Evolutionary conservation across 2,113 vertebrate species (phyloP), one percentile per base, ranked within the genome.

Genomic region (Hymenochirus boettgeri): DNA sequence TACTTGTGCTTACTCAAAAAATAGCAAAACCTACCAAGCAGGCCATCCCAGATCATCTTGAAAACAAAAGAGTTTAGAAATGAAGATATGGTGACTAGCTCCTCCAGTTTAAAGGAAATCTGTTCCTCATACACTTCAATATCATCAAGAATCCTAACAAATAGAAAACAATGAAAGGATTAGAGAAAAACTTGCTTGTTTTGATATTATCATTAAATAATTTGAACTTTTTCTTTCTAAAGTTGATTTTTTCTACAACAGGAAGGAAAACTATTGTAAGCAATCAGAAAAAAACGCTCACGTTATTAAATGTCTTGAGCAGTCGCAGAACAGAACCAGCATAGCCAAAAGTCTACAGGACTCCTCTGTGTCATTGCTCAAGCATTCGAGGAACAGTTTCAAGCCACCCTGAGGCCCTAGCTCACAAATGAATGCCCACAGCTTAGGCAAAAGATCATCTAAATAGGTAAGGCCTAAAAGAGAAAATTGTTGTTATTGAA

Each of bases 61-160:
- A 90, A 99, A 45, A 99, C 93, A 69, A 99, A 99, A 8, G 89
- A 94, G 75, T 99, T 99, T 39, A 99, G 84, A 71, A 99, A 99
- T 11, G 90, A 94, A 0, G 96, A 99, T 80, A 99, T 99, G 29
- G 96, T 99, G 65, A 95, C 73, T 15, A 99, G 93, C 73, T 99
- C 96, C 59, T 99, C 96, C 53, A 94, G 86, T 69, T 99, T 99
- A 79, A 99, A 99, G 3, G 96, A 99, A 47, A 98, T 92, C 75
- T 99, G 96, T 67, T 99, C 96, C 73, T 99, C 96, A 4, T 99
- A 99, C n/a, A 99, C 92, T 76, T 99, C 96, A 29, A 99, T 97
- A 80, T 99, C 96, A 76, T 99, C 96, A 25, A 99, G 87, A 69
- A 99, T 99, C 75, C 96, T 99, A 61, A 7, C 26, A 1, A 17